Evolutionary conservation across 2,888 invertebrate species (phyloP), one percentile per base, ranked within the genome.

Genomic region (Hofmannophila pseudospretella): DNA sequence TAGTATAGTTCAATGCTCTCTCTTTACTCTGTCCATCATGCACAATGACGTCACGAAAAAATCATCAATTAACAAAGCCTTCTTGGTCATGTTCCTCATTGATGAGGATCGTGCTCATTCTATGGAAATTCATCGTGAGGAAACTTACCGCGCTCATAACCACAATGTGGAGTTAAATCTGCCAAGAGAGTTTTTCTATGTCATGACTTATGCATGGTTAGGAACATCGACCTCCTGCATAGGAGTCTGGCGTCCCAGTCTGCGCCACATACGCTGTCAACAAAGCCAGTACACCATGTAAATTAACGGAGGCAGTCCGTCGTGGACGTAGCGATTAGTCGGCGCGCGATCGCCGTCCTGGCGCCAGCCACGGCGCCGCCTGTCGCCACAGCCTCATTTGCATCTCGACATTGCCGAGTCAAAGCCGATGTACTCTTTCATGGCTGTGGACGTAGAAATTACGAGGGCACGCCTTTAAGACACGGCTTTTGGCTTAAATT

Each of bases 331-430:
- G 44, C 63, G 67, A 70, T 67, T 70, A 69, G 71, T 56, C 49
- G 56, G 8, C 23, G 27, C 22, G 35, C 13, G 43, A 38, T 33
- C 43, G 49, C 34, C 47, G 45, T 38, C 41, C 39, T 44, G 38
- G 46, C 52, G 54, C 50, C 58, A 56, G 44, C 39, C 40, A 50
- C 58, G 76, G 73, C 76, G 73, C 67, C 68, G 51, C 42, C 47
- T 50, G 59, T 52, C 54, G 59, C 51, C 64, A 43, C 56, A 46
- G 49, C 43, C 67, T 78, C 77, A 78, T 78, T 79, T 79, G 69
- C 79, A 79, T 79, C 67, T 61, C 58, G 59, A 61, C 63, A 51
- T 51, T 46, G 44, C 57, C 55, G 45, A 62, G 54, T 60, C 58
- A 54, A 51, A 55, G 55, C 49, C 32, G 28, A 23, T n/a, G 3